Percentiles rank a stretch among this genome's conserved stretches.
Evolutionary conservation across 2,888 invertebrate species (phyloP).

Genomic region (Dorcus hopei): DNA sequence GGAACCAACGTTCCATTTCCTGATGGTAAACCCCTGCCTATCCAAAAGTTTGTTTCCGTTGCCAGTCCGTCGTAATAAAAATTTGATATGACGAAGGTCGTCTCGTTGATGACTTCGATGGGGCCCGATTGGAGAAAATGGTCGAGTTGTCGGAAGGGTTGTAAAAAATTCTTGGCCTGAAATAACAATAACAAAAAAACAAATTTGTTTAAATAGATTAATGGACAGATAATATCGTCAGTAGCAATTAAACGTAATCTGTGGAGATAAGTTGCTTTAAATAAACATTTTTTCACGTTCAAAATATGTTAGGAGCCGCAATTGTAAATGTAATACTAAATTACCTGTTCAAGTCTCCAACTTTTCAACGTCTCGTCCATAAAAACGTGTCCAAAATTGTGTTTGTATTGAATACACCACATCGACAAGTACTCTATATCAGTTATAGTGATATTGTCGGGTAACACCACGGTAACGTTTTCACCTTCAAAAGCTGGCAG

Average conservation of each 20-base stretch:
- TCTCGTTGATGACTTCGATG: constrained; percentile 22
- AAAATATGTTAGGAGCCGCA: too few relatives aligned
- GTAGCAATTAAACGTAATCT: too few relatives aligned
- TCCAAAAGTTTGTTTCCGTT: constrained; percentile 28
- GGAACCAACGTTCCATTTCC: constrained; percentile 19
- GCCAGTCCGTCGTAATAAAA: constrained; percentile 28
- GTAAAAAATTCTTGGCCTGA: constrained; percentile 14
- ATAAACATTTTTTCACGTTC: too few relatives aligned
- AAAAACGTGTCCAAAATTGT: neutral
- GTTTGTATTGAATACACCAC: neutral
- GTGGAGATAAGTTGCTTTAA: too few relatives aligned
- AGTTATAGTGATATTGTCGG: neutral
- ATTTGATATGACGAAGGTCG: constrained; percentile 22
- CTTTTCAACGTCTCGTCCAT: neutral
- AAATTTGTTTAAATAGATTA: too few relatives aligned
- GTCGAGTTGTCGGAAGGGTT: constrained; percentile 19
- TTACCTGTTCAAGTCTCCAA: too few relatives aligned
- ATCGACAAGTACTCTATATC: constrained; percentile 7
- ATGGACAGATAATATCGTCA: too few relatives aligned
- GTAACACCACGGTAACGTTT: constrained; percentile 3
- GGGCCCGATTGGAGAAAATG: constrained; percentile 27
- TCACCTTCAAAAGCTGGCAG: constrained; percentile 1
- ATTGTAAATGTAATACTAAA: too few relatives aligned
- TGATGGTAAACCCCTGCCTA: constrained; percentile 23
- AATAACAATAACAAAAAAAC: neutral